Percentiles rank a stretch among this genome's conserved stretches.
Evolutionary conservation across 2,113 vertebrate genomes (phyloP).

Genomic region (Xiphophorus couchianus): DNA sequence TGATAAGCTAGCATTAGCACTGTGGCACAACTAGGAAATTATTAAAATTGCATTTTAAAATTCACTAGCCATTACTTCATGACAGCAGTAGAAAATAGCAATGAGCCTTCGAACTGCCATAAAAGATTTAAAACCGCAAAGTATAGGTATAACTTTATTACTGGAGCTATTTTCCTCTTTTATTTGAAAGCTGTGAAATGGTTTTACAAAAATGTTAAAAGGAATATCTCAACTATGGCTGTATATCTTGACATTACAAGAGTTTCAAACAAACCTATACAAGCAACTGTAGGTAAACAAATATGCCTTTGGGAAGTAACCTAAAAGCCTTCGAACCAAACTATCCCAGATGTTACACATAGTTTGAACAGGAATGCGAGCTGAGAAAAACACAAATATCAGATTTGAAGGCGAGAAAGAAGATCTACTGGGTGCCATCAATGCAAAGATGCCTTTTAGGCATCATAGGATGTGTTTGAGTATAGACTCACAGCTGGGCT

Average conservation of each 20-base stretch:
- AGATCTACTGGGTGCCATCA: background rate
- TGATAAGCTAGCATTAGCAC: no score
- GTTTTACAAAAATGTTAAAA: no score
- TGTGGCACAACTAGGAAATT: no score
- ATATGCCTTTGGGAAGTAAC: background rate
- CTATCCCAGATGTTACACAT: background rate
- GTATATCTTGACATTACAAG: background rate
- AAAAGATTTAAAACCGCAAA: background rate
- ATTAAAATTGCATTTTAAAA: no score
- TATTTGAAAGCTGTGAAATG: no score
- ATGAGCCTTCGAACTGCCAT: background rate
- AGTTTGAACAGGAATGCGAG: conserved; percentile 1
- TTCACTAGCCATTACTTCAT: no score
- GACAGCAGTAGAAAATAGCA: background rate
- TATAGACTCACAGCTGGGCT: background rate
- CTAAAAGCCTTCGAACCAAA: background rate
- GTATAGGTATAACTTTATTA: background rate
- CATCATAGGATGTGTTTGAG: conserved; percentile 17
- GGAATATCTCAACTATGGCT: no score
- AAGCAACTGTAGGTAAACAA: no score
- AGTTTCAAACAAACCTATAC: background rate
- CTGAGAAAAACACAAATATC: background rate
- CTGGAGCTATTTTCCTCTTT: no score
- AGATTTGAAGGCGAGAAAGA: background rate
- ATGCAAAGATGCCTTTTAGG: conserved; percentile 51